Percentiles rank a stretch among this genome's conserved stretches.
These are phyloP conservation scores for Clarias batrachus DNA, from an alignment of 2,113 vertebrate species.

Conservation along the genomic window DNA sequence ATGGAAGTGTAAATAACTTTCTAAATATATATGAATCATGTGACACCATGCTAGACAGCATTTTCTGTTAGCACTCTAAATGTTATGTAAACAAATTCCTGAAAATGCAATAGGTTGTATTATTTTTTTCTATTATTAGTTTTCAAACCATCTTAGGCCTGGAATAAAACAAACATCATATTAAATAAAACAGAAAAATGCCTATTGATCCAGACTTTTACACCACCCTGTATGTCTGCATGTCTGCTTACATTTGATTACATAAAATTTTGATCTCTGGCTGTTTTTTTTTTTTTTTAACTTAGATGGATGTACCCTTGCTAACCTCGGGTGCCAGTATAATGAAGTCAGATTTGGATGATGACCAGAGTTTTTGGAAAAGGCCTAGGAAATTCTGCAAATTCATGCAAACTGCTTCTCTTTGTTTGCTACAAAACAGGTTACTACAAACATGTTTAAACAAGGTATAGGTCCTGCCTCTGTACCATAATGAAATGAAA, in stretches of 20 bases:
- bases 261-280: background rate
- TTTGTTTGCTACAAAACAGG: background rate
- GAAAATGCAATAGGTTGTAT: no score
- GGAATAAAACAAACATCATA: no score
- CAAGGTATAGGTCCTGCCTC: background rate
- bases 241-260: no score
- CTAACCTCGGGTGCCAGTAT: background rate
- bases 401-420: background rate
- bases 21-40: background rate
- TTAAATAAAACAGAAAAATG: no score
- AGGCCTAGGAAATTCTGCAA: background rate
- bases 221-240: no score
- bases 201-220: no score
- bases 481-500: background rate
- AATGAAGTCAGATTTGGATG: background rate
- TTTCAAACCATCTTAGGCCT: no score
- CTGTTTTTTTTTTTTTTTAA: background rate
- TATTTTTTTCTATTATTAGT: no score
- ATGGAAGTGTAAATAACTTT: no score
- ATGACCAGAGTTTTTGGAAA: background rate
- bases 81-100: background rate
- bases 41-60: background rate
- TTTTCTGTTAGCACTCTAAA: background rate
- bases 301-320: background rate
- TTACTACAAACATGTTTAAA: background rate